phyloP scores from a whole-genome alignment of 1,140 invertebrate genomes.

The Drosophila sproati region DNA sequence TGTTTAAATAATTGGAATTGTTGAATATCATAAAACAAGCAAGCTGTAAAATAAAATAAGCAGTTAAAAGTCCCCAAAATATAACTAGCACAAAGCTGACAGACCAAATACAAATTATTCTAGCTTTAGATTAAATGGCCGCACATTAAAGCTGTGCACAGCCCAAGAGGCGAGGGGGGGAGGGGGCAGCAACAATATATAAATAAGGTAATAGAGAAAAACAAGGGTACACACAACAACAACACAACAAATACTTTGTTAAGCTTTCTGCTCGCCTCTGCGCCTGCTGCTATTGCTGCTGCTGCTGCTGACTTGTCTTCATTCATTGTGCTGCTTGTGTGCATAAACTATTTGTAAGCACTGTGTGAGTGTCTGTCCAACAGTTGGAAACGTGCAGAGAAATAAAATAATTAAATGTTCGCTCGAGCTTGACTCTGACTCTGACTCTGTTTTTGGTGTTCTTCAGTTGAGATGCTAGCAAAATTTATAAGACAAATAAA shows the following conservation, averaged over 20 bases:
- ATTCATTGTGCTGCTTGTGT: constrained; percentile 27
- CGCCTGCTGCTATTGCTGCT: too few relatives aligned
- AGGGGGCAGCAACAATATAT: constrained; percentile 22
- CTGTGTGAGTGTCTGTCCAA: constrained; percentile 6
- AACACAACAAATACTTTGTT: constrained; percentile 27
- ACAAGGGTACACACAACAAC: too few relatives aligned
- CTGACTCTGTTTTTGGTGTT: constrained; percentile 10
- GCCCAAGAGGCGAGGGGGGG: not conserved
- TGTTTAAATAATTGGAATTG: not conserved
- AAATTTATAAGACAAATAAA: constrained; percentile 56
- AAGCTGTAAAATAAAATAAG: constrained; percentile 16
- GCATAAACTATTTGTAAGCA: constrained; percentile 46
- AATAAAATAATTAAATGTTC: constrained; percentile 53
- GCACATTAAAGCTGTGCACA: constrained; percentile 38
- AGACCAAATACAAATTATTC: constrained; percentile 33
- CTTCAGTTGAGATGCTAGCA: constrained; percentile 31
- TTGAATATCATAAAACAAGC: not conserved
- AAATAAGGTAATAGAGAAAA: constrained; percentile 30
- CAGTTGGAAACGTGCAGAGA: constrained; percentile 22
- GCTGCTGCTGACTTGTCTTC: constrained; percentile 32
- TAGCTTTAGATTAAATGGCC: constrained; percentile 46
- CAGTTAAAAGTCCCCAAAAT: constrained; percentile 18
- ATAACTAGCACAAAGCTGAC: not conserved
- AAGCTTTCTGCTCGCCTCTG: constrained; percentile 12
- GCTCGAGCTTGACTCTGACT: constrained; percentile 5